Evolutionary conservation across 2,888 invertebrate species (phyloP).

Genomic region (Sphaerophoria rueppellii): DNA sequence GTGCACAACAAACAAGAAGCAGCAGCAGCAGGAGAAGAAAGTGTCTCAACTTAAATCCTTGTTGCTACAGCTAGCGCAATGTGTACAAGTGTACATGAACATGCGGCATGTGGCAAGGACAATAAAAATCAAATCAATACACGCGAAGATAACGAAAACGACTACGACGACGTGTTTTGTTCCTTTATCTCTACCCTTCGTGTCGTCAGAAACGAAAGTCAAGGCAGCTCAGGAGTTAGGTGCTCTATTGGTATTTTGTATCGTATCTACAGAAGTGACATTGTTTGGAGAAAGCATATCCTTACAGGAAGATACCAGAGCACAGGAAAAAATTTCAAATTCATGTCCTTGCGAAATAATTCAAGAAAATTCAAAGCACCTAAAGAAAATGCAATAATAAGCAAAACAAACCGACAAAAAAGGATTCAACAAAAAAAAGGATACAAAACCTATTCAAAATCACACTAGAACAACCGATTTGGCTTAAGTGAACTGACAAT

Average conservation of each 20-base stretch:
- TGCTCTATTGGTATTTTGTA: neutral
- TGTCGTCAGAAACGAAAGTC: slow-evolving; percentile 6
- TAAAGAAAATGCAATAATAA: slow-evolving; percentile 63
- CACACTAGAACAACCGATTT: slow-evolving; percentile 67
- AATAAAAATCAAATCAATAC: slow-evolving; percentile 73
- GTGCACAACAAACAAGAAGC: slow-evolving; percentile 21
- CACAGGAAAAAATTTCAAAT: slow-evolving; percentile 40
- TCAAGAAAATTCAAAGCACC: slow-evolving; percentile 63
- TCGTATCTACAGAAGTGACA: slow-evolving; percentile 13
- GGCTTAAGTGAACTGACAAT: slow-evolving; percentile 72
- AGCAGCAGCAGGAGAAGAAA: neutral
- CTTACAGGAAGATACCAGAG: slow-evolving; percentile 9
- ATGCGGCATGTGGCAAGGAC: slow-evolving; percentile 63
- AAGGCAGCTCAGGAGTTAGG: neutral
- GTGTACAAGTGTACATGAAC: slow-evolving; percentile 13
- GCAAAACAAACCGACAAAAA: slow-evolving; percentile 23
- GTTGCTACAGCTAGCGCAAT: no score
- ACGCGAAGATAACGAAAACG: slow-evolving; percentile 56
- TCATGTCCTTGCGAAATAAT: slow-evolving; percentile 68
- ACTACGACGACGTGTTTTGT: slow-evolving; percentile 44
- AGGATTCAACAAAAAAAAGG: neutral
- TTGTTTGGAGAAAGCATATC: slow-evolving; percentile 36
- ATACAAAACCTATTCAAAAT: slow-evolving; percentile 52
- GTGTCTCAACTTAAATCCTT: slow-evolving; percentile 35
- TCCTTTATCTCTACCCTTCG: slow-evolving; percentile 24